Conservation (phyloP, 2,888 invertebrate genomes). For the Tinea trinotella region DNA sequence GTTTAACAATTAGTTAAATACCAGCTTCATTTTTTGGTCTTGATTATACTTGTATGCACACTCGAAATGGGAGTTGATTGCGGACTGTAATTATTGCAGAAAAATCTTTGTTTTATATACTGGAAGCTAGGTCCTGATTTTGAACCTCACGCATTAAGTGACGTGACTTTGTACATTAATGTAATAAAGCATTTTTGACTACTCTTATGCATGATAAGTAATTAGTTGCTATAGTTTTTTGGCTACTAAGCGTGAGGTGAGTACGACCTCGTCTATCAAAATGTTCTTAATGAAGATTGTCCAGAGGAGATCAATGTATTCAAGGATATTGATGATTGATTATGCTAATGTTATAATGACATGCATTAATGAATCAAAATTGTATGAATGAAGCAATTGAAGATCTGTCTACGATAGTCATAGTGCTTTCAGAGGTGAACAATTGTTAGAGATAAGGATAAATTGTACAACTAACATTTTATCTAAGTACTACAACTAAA, state of each 20-base stretch:
- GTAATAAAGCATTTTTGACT: conserved; percentile 12
- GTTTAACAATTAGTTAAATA: conserved; percentile 4
- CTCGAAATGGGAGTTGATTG: conserved; percentile 5
- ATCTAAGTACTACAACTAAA: too few species aligned
- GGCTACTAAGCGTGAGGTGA: conserved; percentile 34
- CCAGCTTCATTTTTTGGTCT: conserved; percentile 15
- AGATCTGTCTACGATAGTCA: neutral
- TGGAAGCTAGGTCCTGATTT: conserved; percentile 32
- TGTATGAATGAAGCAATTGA: neutral
- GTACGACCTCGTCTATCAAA: conserved; percentile 49
- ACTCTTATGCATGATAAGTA: conserved; percentile 28
- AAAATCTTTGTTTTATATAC: conserved; percentile 13
- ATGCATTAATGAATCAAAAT: conserved; percentile 2
- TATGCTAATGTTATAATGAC: neutral
- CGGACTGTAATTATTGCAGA: conserved; percentile 1
- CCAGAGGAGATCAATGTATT: conserved; percentile 22
- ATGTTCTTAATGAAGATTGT: conserved; percentile 28
- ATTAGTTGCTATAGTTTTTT: conserved; percentile 44
- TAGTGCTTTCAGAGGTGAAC: neutral
- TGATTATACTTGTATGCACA: neutral
- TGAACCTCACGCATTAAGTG: conserved; percentile 36
- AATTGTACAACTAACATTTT: too few species aligned
- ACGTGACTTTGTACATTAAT: conserved; percentile 16
- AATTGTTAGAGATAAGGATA: neutral
- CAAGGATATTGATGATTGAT: conserved; percentile 36